Evolutionary conservation across 2,888 invertebrate genomes (phyloP).

Genomic region (Cantharis flavilabris): DNA sequence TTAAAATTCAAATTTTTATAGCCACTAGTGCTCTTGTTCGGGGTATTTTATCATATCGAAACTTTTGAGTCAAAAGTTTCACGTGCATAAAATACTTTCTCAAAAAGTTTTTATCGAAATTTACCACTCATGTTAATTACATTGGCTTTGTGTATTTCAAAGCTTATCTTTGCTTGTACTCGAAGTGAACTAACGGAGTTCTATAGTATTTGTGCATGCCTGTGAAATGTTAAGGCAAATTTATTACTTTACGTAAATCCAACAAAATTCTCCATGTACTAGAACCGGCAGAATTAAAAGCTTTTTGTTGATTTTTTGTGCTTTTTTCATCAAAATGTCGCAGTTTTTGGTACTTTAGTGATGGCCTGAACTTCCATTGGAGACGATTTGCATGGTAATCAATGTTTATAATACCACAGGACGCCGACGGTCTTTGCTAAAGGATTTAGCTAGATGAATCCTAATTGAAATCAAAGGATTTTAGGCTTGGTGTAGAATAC

Average conservation of each 20-base stretch:
- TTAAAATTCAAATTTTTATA: slow-evolving; percentile 5
- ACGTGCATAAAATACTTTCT: not conserved
- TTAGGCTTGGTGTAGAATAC: slow-evolving; percentile 13
- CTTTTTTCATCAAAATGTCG: slow-evolving; percentile 11
- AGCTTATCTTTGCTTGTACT: slow-evolving; percentile 6
- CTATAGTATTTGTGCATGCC: slow-evolving; percentile 8
- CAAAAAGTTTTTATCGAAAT: slow-evolving; percentile 5
- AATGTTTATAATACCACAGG: slow-evolving; percentile 21
- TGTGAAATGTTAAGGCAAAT: slow-evolving; percentile 15
- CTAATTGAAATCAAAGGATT: slow-evolving; percentile 26
- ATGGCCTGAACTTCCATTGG: slow-evolving; percentile 9
- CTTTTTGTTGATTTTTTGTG: slow-evolving; percentile 18
- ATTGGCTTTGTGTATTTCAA: slow-evolving; percentile 2
- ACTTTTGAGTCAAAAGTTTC: not conserved
- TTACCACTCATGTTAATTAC: slow-evolving; percentile 12
- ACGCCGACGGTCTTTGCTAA: slow-evolving; percentile 19
- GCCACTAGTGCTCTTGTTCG: not conserved
- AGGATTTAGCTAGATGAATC: slow-evolving; percentile 23
- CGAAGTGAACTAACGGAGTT: slow-evolving; percentile 3
- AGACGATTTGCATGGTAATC: slow-evolving; percentile 25
- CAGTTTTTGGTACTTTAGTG: slow-evolving; percentile 2
- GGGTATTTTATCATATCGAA: not conserved
- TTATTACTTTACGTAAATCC: slow-evolving; percentile 18
- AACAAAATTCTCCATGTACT: slow-evolving; percentile 8
- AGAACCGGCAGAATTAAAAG: slow-evolving; percentile 10